These are phyloP conservation scores for Pseudochirops cupreus DNA, from an alignment of 2,797 vertebrate genomes.

Conservation along the genomic window DNA sequence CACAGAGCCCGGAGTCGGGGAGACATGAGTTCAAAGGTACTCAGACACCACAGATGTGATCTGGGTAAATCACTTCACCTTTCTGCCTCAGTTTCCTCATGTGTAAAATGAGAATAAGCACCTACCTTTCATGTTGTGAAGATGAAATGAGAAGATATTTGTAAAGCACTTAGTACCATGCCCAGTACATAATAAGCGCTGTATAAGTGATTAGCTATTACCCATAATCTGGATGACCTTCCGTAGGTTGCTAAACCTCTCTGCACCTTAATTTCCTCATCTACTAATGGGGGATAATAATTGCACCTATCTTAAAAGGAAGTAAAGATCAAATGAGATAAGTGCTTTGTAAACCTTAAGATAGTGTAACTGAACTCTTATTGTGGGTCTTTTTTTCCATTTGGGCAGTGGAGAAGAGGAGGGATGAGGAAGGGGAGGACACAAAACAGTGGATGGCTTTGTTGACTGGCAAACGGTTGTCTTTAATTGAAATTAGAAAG, in stretches of 20 bases:
- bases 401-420: neutral
- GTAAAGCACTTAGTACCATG: neutral
- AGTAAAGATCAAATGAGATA: neutral
- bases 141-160: neutral
- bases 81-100: neutral
- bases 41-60: neutral
- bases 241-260: neutral
- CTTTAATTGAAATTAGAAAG: neutral
- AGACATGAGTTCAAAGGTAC: neutral
- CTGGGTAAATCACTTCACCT: neutral
- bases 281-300: neutral
- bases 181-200: neutral
- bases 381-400: neutral
- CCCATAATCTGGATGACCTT: neutral
- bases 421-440: neutral
- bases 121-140: neutral
- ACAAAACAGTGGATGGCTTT: neutral
- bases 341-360: neutral
- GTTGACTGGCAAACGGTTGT: neutral
- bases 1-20: neutral
- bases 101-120: neutral
- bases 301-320: neutral
- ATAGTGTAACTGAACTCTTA: neutral
- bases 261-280: neutral
- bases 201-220: neutral